Evolutionary conservation across 2,113 vertebrate species (phyloP).

Genomic region (Aptenodytes forsteri): DNA sequence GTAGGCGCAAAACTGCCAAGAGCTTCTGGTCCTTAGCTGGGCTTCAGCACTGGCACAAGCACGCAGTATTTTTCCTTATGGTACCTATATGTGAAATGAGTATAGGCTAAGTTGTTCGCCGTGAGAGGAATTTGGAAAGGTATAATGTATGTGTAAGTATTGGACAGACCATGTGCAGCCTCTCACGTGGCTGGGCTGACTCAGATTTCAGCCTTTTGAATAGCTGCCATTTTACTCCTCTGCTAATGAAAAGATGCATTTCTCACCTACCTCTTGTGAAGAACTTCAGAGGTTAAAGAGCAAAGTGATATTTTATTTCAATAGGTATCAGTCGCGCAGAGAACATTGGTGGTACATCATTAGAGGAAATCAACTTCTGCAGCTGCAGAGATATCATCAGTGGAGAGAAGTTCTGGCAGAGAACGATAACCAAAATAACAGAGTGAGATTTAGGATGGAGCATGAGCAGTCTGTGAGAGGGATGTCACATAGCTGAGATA

Average conservation of each 20-base stretch:
- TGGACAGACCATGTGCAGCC: not conserved
- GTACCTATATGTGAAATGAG: not conserved
- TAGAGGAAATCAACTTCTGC: not conserved
- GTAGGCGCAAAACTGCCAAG: not conserved
- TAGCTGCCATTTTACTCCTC: not conserved
- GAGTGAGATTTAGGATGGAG: not conserved
- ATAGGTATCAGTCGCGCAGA: rapidly evolving
- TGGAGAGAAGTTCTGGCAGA: not conserved
- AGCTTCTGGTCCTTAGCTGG: not conserved
- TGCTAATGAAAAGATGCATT: not conserved
- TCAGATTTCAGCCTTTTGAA: not conserved
- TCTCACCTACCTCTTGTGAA: not conserved
- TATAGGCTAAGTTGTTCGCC: not conserved
- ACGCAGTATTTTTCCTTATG: not conserved
- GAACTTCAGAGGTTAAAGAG: not conserved
- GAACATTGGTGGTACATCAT: not conserved
- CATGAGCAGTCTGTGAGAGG: not conserved
- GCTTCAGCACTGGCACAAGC: not conserved
- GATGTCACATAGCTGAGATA: not conserved
- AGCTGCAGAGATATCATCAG: not conserved
- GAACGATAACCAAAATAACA: not conserved
- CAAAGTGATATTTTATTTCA: not conserved
- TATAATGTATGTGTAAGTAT: not conserved
- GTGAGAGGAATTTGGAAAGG: not conserved
- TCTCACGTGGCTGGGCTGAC: not conserved